Evolutionary conservation across 2,888 invertebrate species (phyloP).

Genomic region (Ennomos fuscantarius): DNA sequence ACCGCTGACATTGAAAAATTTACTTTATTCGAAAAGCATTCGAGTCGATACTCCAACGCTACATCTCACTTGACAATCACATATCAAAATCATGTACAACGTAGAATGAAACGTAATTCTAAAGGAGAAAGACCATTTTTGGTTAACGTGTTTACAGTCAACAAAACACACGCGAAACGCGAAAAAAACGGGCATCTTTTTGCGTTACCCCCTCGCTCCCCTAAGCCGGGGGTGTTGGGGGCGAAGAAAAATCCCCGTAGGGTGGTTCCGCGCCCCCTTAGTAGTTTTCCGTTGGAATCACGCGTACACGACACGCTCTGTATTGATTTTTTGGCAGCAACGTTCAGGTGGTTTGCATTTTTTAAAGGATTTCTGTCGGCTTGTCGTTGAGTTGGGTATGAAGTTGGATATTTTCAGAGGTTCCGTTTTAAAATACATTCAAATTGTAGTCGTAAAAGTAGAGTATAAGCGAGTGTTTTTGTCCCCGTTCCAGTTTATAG

Average conservation of each 20-base stretch:
- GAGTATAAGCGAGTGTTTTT: too few species aligned
- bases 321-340: constrained; percentile 79
- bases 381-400: constrained; percentile 1
- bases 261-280: constrained; percentile 58
- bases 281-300: constrained; percentile 84
- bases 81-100: constrained; percentile 48
- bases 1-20: constrained; percentile 15
- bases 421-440: not conserved
- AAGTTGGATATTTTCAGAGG: constrained; percentile 4
- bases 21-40: constrained; percentile 26
- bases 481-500: too few species aligned
- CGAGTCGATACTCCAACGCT: constrained; percentile 44
- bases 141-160: constrained; percentile 53
- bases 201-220: constrained; percentile 70
- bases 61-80: constrained; percentile 66
- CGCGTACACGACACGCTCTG: constrained; percentile 79
- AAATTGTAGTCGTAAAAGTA: not conserved
- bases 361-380: constrained; percentile 41
- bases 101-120: constrained; percentile 41
- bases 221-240: constrained; percentile 65
- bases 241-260: constrained; percentile 72
- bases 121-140: constrained; percentile 43
- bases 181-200: constrained; percentile 82
- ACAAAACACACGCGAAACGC: constrained; percentile 74
- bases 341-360: constrained; percentile 69